Evolutionary conservation across 1,140 invertebrate genomes (phyloP), one percentile per base, ranked within the genome.

Genomic region (Maconellicoccus hirsutus): DNA sequence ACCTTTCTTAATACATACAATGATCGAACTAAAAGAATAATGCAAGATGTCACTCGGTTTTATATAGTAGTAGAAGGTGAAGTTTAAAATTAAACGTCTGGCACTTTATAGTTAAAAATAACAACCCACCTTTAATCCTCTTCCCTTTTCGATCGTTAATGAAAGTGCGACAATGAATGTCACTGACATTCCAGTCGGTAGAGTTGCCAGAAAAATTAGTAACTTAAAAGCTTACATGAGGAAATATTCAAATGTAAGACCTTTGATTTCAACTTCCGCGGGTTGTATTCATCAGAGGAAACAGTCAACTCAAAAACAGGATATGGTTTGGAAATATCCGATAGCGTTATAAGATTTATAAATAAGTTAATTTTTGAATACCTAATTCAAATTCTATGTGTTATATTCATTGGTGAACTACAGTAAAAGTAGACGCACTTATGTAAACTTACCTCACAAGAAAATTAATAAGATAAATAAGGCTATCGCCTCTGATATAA

Each of bases 51-150:
- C 42, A 16, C n/a, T 8, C 16, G 42, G 4, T 52, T 52, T 52
- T 52, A 52, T 52, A 16, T 52, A 52, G 4, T 52, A 19, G 42
- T 38, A 52, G 16, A 16, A 52, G 42, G n/a, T 16, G 6, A 52
- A 52, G 42, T 52, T 52, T 52, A 52, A 52, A 52, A 52, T 52
- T 16, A 52, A 52, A 52, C 42, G 42, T 52, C 42, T 52, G 42
- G n/a, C 16, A 52, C 14, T 38, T 19, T 52, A 52, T 16, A 19
- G 42, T 52, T 52, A 52, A 52, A 52, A 52, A 52, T 52, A 52
- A 52, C 42, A 6, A 52, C 42, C 42, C n/a, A 3, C 6, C 6
- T 38, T 6, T 8, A 52, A 52, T 52, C 10, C 42, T 52, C 42
- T 52, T 52, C n/a, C 42, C 42, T 52, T 52, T 52, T 19, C 10